Evolutionary conservation across 2,888 invertebrate genomes (phyloP).

Genomic region (Thera obeliscata): DNA sequence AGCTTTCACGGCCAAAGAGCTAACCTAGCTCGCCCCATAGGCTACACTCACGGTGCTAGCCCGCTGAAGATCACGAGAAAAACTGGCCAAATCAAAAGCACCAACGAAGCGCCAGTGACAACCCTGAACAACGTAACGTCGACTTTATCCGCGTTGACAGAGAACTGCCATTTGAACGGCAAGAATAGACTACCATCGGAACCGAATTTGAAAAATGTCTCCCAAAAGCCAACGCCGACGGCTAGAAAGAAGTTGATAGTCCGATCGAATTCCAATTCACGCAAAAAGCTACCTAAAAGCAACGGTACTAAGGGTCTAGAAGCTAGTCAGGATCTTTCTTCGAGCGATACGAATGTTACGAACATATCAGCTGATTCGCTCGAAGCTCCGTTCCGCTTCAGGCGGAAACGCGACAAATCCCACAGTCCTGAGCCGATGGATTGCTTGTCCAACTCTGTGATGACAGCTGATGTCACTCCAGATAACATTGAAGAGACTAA

Average conservation of each 20-base stretch:
- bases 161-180: slow-evolving; percentile 78
- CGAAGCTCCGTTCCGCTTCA: slow-evolving; percentile 74
- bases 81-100: slow-evolving; percentile 56
- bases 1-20: slow-evolving; percentile 78
- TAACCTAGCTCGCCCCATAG: slow-evolving; percentile 71
- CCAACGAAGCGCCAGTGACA: slow-evolving; percentile 59
- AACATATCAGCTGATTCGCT: slow-evolving; percentile 79
- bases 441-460: slow-evolving; percentile 69
- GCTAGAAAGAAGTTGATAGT: slow-evolving; percentile 74
- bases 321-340: slow-evolving; percentile 74
- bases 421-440: slow-evolving; percentile 80
- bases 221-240: slow-evolving; percentile 56
- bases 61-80: slow-evolving; percentile 71
- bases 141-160: slow-evolving; percentile 73
- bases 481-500: slow-evolving; percentile 76
- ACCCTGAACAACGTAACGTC: slow-evolving; percentile 71
- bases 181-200: slow-evolving; percentile 75
- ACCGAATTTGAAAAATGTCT: slow-evolving; percentile 65
- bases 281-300: slow-evolving; percentile 74
- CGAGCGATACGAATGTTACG: slow-evolving; percentile 79
- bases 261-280: slow-evolving; percentile 72
- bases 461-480: slow-evolving; percentile 74
- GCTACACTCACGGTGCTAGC: slow-evolving; percentile 69
- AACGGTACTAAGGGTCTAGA: slow-evolving; percentile 63
- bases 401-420: slow-evolving; percentile 77